Conservation (phyloP, 2,888 invertebrate species). For the Matsumyia berberina region DNA sequence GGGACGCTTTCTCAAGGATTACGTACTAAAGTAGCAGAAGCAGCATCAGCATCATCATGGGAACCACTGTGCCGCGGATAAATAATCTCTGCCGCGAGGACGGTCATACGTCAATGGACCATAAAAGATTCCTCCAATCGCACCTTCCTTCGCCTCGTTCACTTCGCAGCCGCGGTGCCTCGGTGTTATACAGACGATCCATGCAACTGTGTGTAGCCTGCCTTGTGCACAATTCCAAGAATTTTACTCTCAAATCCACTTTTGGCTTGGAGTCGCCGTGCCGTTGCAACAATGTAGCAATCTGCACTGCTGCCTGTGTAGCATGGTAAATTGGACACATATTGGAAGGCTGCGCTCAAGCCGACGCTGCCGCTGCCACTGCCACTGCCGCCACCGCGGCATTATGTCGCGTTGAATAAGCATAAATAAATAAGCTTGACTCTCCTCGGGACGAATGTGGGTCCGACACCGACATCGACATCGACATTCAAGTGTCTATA, state of each 20-base stretch:
- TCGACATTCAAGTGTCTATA: not conserved
- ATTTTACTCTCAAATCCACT: conserved; percentile 55
- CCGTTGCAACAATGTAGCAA: conserved; percentile 30
- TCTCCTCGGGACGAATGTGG: conserved; percentile 53
- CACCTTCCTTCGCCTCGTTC: conserved; percentile 49
- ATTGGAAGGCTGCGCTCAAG: conserved; percentile 15
- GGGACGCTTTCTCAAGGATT: conserved; percentile 73
- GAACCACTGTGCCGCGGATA: conserved; percentile 66
- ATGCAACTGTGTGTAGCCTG: not conserved
- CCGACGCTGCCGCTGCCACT: conserved; percentile 13
- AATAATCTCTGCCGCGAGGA: conserved; percentile 71
- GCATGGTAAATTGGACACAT: conserved; percentile 61
- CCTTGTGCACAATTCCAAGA: conserved; percentile 64
- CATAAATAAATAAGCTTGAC: conserved; percentile 61
- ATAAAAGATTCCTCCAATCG: conserved; percentile 69
- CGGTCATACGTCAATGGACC: conserved; percentile 76
- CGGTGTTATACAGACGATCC: not conserved
- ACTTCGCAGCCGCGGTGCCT: not conserved
- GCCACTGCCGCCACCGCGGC: conserved; percentile 33
- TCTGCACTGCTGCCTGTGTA: conserved; percentile 29
- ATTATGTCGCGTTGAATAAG: conserved; percentile 63
- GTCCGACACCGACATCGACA: conserved; percentile 17
- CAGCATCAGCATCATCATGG: conserved; percentile 50
- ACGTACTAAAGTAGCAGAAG: conserved; percentile 26
- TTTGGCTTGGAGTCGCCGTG: conserved; percentile 10